Conservation (phyloP, 2,797 vertebrate genomes). For the Sylvilagus floridanus region DNA sequence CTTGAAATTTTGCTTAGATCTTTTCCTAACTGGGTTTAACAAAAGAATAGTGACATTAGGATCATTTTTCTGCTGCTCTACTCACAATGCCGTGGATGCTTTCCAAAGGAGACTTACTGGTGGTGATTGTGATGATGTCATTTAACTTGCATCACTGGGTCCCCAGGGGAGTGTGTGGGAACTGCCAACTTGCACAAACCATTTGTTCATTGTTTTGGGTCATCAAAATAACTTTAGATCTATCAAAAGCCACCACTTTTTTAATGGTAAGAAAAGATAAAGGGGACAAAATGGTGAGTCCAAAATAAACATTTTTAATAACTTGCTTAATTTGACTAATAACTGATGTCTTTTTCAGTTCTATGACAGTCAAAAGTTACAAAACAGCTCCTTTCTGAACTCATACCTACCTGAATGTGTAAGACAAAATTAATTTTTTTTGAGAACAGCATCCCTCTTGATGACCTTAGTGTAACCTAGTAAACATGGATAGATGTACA, state of each 20-base stretch:
- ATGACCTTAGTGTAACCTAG: constrained; percentile 72
- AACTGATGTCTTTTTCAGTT: constrained; percentile 39
- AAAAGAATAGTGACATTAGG: not conserved
- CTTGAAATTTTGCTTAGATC: constrained; percentile 51
- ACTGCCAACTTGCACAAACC: constrained; percentile 32
- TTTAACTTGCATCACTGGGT: constrained; percentile 28
- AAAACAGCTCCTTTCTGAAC: constrained; percentile 18
- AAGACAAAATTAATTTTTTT: constrained; percentile 52
- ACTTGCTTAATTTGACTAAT: constrained; percentile 14
- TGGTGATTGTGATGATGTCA: constrained; percentile 24
- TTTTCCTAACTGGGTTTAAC: constrained; percentile 49
- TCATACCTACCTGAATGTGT: constrained; percentile 23
- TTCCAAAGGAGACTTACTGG: constrained; percentile 50
- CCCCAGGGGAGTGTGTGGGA: not conserved
- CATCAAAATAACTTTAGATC: constrained; percentile 50
- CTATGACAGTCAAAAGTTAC: not conserved
- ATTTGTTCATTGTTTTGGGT: constrained; percentile 9
- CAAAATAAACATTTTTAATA: constrained; percentile 35
- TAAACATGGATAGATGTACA: constrained; percentile 73
- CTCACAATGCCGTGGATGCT: not conserved
- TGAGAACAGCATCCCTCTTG: constrained; percentile 31
- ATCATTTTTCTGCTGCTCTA: not conserved
- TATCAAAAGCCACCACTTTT: constrained; percentile 45
- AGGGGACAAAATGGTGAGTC: not conserved
- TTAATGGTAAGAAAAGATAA: constrained; percentile 16